Evolutionary conservation across 2,113 vertebrate species (phyloP).

Genomic region (Eolophus roseicapilla): DNA sequence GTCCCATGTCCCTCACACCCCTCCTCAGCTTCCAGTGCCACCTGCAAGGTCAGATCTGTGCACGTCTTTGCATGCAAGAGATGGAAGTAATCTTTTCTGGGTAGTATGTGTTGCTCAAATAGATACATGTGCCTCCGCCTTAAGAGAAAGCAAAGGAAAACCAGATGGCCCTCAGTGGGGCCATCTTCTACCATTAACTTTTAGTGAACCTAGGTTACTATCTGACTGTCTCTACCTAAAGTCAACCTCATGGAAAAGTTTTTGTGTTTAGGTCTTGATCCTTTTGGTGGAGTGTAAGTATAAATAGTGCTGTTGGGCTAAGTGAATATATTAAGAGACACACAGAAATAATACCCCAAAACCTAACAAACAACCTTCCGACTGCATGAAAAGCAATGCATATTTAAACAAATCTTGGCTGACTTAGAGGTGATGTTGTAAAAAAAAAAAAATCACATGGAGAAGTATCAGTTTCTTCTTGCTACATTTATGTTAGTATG

Average conservation of each 20-base stretch:
- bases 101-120: background rate
- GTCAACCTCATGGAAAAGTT: background rate
- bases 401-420: background rate
- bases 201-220: background rate
- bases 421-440: background rate
- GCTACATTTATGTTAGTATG: background rate
- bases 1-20: background rate
- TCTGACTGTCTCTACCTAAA: background rate
- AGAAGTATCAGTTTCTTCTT: rapidly evolving
- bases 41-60: background rate
- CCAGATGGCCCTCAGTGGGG: background rate
- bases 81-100: background rate
- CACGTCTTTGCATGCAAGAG: background rate
- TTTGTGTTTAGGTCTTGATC: background rate
- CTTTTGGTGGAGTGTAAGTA: background rate
- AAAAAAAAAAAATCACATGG: background rate
- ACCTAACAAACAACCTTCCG: background rate
- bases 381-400: background rate
- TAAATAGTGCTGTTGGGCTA: background rate
- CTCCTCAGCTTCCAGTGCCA: background rate
- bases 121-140: background rate
- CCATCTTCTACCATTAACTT: background rate
- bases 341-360: rapidly evolving
- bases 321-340: background rate
- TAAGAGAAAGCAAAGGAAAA: background rate